These are phyloP conservation scores for Amphiura filiformis DNA, from an alignment of 35 echinoderm and acorn worm species.

Conservation along the genomic window DNA sequence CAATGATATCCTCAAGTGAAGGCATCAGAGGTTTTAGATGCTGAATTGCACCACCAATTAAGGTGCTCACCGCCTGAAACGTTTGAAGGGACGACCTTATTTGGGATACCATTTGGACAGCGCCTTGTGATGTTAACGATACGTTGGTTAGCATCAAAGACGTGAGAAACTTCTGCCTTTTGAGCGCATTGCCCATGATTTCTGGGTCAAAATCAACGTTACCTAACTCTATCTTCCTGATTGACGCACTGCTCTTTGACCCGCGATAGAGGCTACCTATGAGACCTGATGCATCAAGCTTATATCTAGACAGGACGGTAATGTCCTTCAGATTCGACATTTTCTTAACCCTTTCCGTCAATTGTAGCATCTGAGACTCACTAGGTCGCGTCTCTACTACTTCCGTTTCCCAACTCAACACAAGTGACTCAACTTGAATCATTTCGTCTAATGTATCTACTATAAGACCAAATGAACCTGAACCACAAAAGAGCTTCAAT, in stretches of 20 bases:
- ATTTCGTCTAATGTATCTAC: background rate
- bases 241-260: background rate
- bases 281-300: background rate
- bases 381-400: background rate
- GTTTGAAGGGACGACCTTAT: background rate
- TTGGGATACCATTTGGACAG: background rate
- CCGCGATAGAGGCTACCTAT: background rate
- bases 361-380: background rate
- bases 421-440: background rate
- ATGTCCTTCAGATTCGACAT: background rate
- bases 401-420: background rate
- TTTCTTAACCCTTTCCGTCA: background rate
- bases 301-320: background rate
- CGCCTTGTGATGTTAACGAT: background rate
- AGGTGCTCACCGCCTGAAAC: background rate
- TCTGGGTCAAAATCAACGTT: background rate
- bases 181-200: background rate
- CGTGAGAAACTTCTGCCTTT: background rate
- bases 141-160: background rate
- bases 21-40: background rate
- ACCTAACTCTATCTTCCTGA: background rate
- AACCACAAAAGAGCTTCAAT: background rate
- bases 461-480: background rate
- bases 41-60: background rate
- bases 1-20: background rate